A percentile compares a stretch with the other conserved stretches of the same genome.
phyloP scores from a whole-genome alignment of 2,113 vertebrate genomes.

The Micromys minutus region DNA sequence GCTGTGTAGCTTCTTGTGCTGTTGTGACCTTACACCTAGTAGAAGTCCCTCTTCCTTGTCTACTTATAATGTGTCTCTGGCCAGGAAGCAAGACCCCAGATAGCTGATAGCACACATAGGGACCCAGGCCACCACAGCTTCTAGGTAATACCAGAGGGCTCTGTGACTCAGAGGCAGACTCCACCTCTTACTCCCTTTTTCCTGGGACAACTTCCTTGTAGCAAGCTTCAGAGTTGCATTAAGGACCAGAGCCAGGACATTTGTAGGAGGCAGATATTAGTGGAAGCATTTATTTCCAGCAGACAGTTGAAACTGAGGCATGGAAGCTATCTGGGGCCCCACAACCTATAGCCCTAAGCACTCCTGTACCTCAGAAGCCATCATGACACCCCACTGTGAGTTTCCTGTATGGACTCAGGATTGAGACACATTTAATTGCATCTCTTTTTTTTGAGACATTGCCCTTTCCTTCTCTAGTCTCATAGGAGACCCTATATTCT shows the following conservation, averaged over 20 bases:
- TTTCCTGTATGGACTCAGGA: neutral
- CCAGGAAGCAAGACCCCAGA: neutral
- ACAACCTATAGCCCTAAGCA: neutral
- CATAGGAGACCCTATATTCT: neutral
- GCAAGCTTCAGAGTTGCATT: neutral
- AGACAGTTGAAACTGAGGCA: neutral
- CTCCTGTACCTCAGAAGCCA: neutral
- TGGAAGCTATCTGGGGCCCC: neutral
- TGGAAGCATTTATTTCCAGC: neutral
- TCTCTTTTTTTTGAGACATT: neutral
- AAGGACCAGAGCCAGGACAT: neutral
- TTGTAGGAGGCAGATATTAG: neutral
- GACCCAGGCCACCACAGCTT: neutral
- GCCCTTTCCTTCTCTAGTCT: neutral
- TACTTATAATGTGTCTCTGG: neutral
- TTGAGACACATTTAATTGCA: neutral
- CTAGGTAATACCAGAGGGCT: neutral
- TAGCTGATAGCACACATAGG: neutral
- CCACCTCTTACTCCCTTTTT: neutral
- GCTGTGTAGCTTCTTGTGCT: neutral
- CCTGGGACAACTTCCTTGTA: neutral
- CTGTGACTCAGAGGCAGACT: neutral
- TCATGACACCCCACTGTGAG: neutral
- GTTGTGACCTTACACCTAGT: neutral
- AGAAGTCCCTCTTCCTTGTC: neutral